These are phyloP conservation scores for Atethmia centrago DNA, from an alignment of 2,888 invertebrate genomes.

Conservation along the genomic window DNA sequence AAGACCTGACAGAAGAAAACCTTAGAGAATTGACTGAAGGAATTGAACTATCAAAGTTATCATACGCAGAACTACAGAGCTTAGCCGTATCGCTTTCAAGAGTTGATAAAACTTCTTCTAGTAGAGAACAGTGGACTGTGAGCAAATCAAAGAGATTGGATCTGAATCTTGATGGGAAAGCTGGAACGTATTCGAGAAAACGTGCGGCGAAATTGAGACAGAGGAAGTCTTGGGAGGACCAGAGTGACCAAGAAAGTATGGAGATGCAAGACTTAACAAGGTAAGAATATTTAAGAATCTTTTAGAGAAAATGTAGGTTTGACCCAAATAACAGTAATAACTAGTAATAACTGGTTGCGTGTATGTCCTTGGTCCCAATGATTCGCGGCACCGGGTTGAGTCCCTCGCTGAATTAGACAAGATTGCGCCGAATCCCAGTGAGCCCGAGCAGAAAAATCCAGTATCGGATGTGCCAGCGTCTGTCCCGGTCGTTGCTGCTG, in stretches of 20 bases:
- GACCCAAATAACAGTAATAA: not conserved
- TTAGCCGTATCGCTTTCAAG: constrained; percentile 85
- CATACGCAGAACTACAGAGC: constrained; percentile 85
- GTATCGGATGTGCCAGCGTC: too few species aligned
- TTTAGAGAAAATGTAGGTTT: not conserved
- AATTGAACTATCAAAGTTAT: constrained; percentile 84
- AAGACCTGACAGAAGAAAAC: constrained; percentile 83
- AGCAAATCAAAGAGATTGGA: constrained; percentile 86
- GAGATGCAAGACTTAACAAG: constrained; percentile 92
- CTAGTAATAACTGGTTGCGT: too few species aligned
- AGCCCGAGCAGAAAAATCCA: too few species aligned
- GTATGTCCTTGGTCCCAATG: too few species aligned
- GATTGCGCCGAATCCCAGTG: too few species aligned
- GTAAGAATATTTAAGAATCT: constrained; percentile 66
- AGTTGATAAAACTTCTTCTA: constrained; percentile 85
- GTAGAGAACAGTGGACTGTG: constrained; percentile 86
- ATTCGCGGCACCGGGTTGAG: too few species aligned
- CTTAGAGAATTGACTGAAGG: constrained; percentile 84
- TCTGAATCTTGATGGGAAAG: constrained; percentile 86
- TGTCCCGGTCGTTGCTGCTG: too few species aligned
- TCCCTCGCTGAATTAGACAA: too few species aligned
- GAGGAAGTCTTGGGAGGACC: constrained; percentile 93
- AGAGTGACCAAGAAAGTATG: constrained; percentile 92
- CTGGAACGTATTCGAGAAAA: constrained; percentile 88
- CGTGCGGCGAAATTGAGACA: constrained; percentile 87